Evolutionary conservation across 2,888 invertebrate species (phyloP).

Genomic region (Holacanthella duospinosa): DNA sequence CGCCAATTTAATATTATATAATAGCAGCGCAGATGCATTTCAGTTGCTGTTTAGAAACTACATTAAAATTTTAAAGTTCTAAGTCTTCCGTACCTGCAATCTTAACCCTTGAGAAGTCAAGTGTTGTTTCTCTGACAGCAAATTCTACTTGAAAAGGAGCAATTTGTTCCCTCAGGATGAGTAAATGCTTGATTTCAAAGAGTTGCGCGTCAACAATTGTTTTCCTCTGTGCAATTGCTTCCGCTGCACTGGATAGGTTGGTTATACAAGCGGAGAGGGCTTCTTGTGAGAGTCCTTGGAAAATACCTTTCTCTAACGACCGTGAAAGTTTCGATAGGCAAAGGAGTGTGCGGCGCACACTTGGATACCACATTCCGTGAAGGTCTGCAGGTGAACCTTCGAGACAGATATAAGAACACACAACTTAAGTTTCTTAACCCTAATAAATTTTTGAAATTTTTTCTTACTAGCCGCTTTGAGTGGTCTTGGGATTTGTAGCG

Average conservation of each 20-base stretch:
- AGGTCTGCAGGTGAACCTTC: constrained; percentile 86
- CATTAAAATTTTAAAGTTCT: constrained; percentile 39
- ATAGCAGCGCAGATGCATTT: not conserved
- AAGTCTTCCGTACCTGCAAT: constrained; percentile 57
- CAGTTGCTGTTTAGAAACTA: not conserved
- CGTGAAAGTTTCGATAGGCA: constrained; percentile 85
- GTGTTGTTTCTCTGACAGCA: constrained; percentile 77
- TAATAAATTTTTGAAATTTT: constrained; percentile 6
- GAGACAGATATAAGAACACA: too few species aligned
- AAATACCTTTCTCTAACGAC: constrained; percentile 87
- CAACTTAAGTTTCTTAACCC: constrained; percentile 12
- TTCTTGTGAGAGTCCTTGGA: constrained; percentile 94
- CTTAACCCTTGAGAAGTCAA: constrained; percentile 89
- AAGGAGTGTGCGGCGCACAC: constrained; percentile 84
- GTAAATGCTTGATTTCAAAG: constrained; percentile 94
- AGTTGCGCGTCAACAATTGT: constrained; percentile 82
- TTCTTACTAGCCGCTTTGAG: constrained; percentile 45
- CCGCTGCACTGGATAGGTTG: constrained; percentile 71
- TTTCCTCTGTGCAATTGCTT: constrained; percentile 63
- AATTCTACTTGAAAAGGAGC: constrained; percentile 95
- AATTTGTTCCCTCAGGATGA: constrained; percentile 94
- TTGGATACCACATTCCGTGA: constrained; percentile 99
- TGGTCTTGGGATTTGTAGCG: constrained; percentile 42
- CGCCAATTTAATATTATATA: not conserved
- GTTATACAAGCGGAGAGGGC: constrained; percentile 83